A percentile compares a stretch with the other conserved stretches of the same genome.
phyloP scores from a whole-genome alignment of 2,113 vertebrate genomes.

The Proterorhinus semilunaris region DNA sequence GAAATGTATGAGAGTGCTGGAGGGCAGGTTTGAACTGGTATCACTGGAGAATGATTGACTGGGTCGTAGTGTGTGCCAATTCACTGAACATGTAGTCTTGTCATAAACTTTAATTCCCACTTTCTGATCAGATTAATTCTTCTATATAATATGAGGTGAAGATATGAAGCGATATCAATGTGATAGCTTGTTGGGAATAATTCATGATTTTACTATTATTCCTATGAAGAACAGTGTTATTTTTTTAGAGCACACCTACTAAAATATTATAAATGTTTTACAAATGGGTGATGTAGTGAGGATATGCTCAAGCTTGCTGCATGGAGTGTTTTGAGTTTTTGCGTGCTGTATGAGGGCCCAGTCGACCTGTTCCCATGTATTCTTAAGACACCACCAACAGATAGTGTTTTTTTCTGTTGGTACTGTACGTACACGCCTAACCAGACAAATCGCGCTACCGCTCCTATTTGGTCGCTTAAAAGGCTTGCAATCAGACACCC shows the following conservation, averaged over 20 bases:
- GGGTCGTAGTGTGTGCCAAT: conserved; percentile 27
- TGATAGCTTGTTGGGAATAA: background rate
- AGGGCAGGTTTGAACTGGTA: conserved; percentile 47
- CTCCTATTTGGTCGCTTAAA: too few species aligned
- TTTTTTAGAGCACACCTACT: background rate
- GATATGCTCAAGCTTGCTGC: too few species aligned
- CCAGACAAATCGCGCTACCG: too few species aligned
- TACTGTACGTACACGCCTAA: too few species aligned
- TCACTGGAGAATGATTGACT: conserved; percentile 68
- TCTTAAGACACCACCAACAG: too few species aligned
- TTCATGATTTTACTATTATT: background rate
- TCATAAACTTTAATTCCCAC: conserved; percentile 5
- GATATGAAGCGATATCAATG: background rate
- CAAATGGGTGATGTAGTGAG: too few species aligned
- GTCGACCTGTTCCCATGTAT: too few species aligned
- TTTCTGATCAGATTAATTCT: conserved; percentile 12
- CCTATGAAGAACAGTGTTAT: background rate
- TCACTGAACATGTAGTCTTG: conserved; percentile 3
- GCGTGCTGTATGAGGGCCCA: too few species aligned
- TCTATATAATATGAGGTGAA: conserved; percentile 10
- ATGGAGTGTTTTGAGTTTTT: too few species aligned
- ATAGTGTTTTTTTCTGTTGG: too few species aligned
- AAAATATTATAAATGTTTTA: background rate
- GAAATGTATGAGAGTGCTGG: conserved; percentile 37
- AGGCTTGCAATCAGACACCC: too few species aligned